phyloP scores from a whole-genome alignment of 1,140 invertebrate species.

The Pteromalus puparum region DNA sequence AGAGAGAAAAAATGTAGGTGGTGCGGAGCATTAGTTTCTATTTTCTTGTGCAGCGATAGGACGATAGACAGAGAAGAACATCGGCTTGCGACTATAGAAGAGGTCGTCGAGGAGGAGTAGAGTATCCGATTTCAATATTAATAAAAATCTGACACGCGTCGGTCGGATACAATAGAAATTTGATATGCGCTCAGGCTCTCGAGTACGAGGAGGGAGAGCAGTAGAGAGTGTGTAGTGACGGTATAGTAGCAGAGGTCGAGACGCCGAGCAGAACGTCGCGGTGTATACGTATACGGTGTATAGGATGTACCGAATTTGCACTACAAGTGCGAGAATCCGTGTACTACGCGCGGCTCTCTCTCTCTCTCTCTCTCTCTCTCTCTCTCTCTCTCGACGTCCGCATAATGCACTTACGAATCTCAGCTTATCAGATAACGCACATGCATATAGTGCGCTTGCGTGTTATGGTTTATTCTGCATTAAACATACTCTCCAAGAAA shows the following conservation, averaged over 20 bases:
- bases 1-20: no score
- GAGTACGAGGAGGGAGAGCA: neutral
- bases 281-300: neutral
- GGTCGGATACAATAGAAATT: constrained; percentile 15
- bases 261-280: neutral
- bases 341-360: neutral
- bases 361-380: no score
- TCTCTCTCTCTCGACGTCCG: neutral
- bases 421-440: neutral
- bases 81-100: no score
- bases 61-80: no score
- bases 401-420: constrained; percentile 1
- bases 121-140: constrained; percentile 19
- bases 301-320: constrained; percentile 22
- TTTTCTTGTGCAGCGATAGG: no score
- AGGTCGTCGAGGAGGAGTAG: no score
- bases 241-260: neutral
- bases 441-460: neutral
- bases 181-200: constrained; percentile 24
- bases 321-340: constrained; percentile 16
- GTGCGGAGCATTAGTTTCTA: no score
- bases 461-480: neutral
- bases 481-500: no score
- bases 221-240: neutral
- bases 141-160: constrained; percentile 26